Percentiles rank a stretch among this genome's conserved stretches.
These are phyloP conservation scores for Scomberomorus guttatus DNA, from an alignment of 2,797 vertebrate genomes.

Conservation along the genomic window DNA sequence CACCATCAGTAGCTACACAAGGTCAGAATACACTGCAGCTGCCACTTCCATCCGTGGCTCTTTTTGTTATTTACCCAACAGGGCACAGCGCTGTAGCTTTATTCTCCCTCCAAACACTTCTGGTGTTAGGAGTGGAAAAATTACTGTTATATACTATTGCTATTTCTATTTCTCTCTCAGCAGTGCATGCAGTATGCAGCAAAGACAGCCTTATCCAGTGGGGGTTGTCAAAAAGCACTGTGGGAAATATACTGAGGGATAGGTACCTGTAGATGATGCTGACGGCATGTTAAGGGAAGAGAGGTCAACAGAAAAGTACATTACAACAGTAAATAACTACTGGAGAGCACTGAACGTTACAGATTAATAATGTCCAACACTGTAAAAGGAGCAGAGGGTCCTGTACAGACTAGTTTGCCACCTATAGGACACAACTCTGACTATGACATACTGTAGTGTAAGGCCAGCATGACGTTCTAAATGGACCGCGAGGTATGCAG, in stretches of 20 bases:
- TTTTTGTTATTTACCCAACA: slow-evolving; percentile 44
- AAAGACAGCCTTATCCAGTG: slow-evolving; percentile 28
- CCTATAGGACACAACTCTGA: slow-evolving; percentile 36
- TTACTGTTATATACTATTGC: slow-evolving; percentile 37
- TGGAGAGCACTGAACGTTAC: slow-evolving; percentile 2
- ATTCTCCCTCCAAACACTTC: slow-evolving; percentile 26
- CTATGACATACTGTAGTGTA: slow-evolving; percentile 44
- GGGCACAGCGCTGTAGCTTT: slow-evolving; percentile 14
- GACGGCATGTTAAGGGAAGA: slow-evolving; percentile 25
- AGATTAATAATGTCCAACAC: slow-evolving; percentile 34
- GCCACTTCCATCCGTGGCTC: slow-evolving; percentile 20
- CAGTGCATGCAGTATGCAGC: slow-evolving; percentile 9
- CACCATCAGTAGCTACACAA: slow-evolving; percentile 31
- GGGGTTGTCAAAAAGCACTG: slow-evolving; percentile 47
- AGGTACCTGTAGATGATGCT: slow-evolving; percentile 29
- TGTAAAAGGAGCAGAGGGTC: slow-evolving; percentile 20
- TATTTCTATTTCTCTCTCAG: slow-evolving; percentile 46
- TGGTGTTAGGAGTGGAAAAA: slow-evolving; percentile 52
- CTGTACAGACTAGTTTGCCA: slow-evolving; percentile 21
- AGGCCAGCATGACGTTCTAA: slow-evolving; percentile 42
- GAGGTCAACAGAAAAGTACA: slow-evolving; percentile 54
- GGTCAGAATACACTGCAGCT: slow-evolving; percentile 40
- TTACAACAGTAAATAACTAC: slow-evolving; percentile 47
- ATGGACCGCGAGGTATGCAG: slow-evolving; percentile 54
- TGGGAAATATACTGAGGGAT: slow-evolving; percentile 35